These are phyloP conservation scores for Drosophila neocordata DNA, from an alignment of 1,140 invertebrate genomes.

Conservation along the genomic window DNA sequence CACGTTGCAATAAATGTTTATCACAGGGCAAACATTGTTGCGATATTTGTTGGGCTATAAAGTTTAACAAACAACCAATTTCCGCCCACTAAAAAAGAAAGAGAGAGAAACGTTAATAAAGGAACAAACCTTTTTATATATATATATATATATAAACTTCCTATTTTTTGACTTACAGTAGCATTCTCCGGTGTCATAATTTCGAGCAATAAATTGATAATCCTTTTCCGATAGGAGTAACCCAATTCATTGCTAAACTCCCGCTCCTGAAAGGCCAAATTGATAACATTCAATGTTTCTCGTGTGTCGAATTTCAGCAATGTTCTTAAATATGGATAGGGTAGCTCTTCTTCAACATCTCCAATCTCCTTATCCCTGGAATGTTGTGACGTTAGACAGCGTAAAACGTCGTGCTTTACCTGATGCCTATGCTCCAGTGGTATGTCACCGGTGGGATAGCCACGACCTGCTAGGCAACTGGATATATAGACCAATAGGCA, in stretches of 20 bases:
- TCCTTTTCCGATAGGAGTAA: conserved; percentile 88
- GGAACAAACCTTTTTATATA: background rate
- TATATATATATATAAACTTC: background rate
- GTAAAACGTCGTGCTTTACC: conserved; percentile 90
- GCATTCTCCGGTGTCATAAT: conserved; percentile 89
- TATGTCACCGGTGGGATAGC: conserved; percentile 94
- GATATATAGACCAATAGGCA: conserved; percentile 96
- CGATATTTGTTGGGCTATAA: conserved; percentile 83
- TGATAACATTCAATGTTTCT: conserved; percentile 95
- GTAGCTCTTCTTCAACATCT: conserved; percentile 86
- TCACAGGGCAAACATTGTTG: conserved; percentile 83
- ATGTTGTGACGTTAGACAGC: conserved; percentile 87
- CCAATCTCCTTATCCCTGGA: conserved; percentile 84
- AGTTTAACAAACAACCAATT: conserved; percentile 84
- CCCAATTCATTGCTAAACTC: conserved; percentile 90
- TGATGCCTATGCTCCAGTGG: conserved; percentile 87
- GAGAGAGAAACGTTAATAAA: background rate
- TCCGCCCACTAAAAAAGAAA: conserved; percentile 82
- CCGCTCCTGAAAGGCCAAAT: conserved; percentile 93
- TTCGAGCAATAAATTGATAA: conserved; percentile 91
- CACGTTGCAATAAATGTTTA: conserved; percentile 77
- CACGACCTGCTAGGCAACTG: conserved; percentile 95
- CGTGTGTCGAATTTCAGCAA: conserved; percentile 93
- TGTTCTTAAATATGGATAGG: conserved; percentile 91
- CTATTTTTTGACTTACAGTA: conserved; percentile 84